Conservation (phyloP, 2,797 vertebrate genomes). For the Austrolebias charrua region DNA sequence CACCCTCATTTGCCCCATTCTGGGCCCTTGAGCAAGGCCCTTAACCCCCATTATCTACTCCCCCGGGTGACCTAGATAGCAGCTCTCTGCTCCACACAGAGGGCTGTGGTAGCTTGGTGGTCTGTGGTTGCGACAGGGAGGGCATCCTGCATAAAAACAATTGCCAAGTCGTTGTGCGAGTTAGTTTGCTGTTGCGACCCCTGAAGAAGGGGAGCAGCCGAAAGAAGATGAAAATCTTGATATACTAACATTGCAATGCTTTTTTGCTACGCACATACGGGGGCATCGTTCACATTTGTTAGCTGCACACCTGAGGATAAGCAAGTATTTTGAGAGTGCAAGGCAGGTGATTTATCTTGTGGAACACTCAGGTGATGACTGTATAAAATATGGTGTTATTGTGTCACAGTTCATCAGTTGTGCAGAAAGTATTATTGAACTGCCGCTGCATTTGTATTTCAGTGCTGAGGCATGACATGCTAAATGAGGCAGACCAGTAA, state of each 20-base stretch:
- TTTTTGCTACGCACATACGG: neutral
- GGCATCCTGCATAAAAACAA: too few species aligned
- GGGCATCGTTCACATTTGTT: constrained; percentile 38
- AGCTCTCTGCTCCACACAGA: too few species aligned
- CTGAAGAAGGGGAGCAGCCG: too few species aligned
- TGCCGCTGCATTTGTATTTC: constrained; percentile 32
- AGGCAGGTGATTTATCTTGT: constrained; percentile 22
- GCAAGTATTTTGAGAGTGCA: constrained; percentile 4
- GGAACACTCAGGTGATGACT: neutral
- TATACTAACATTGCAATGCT: neutral
- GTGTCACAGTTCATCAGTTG: constrained; percentile 7
- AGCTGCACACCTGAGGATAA: constrained; percentile 8
- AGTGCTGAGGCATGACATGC: constrained; percentile 29
- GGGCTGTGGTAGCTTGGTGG: too few species aligned
- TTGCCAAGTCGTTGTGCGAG: too few species aligned
- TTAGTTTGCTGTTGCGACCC: too few species aligned
- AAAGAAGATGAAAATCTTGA: too few species aligned
- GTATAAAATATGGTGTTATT: constrained; percentile 19
- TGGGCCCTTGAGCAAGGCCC: too few species aligned
- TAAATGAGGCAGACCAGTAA: constrained; percentile 43
- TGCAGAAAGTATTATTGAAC: constrained; percentile 41
- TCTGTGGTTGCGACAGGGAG: too few species aligned
- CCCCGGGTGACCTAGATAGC: too few species aligned
- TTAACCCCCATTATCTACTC: too few species aligned
- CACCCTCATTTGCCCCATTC: too few species aligned